Evolutionary conservation across 2,797 vertebrate genomes (phyloP).

Genomic region (Notamacropus eugenii): DNA sequence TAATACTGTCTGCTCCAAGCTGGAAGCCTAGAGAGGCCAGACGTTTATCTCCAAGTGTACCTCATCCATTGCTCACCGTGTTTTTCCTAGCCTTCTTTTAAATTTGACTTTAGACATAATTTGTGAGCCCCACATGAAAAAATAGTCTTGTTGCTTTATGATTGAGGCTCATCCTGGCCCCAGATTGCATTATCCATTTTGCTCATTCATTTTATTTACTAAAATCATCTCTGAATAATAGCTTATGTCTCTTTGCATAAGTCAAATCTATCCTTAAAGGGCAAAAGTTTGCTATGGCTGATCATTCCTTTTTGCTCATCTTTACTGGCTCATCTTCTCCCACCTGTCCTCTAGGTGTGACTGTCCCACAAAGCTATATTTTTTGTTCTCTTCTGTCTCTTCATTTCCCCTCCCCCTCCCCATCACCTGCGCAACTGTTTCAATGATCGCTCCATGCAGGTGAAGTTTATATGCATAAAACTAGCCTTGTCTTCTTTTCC

Average conservation of each 20-base stretch:
- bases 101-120: neutral
- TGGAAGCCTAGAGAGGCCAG: neutral
- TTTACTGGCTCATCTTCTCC: neutral
- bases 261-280: neutral
- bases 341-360: neutral
- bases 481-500: neutral
- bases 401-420: neutral
- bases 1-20: neutral
- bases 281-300: neutral
- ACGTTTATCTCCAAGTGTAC: neutral
- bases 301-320: neutral
- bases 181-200: neutral
- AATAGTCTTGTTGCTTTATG: neutral
- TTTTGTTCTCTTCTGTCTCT: neutral
- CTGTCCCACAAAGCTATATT: neutral
- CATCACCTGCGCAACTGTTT: neutral
- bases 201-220: neutral
- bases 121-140: neutral
- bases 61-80: neutral
- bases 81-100: neutral
- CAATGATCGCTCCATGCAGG: neutral
- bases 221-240: neutral
- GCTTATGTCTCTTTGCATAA: neutral
- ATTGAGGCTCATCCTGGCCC: neutral
- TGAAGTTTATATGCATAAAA: neutral